Base-by-base conservation (phyloP, 2,113 vertebrate genomes). In the Orycteropus afer region DNA sequence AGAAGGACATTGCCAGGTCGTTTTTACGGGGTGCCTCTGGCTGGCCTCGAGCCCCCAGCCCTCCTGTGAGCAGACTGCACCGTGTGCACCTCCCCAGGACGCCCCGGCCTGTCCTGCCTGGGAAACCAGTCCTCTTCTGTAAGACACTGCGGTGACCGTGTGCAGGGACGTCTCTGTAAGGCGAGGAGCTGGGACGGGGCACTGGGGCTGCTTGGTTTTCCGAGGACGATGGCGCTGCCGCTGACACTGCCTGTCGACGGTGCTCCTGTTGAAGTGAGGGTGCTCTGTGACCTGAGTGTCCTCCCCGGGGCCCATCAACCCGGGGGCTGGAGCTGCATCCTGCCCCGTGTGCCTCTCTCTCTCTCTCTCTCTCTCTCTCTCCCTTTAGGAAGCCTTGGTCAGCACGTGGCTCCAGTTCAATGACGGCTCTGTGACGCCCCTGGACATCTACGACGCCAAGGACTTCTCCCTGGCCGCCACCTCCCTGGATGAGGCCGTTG, bases 401-500 rank as follows among this genome's bases (percentile, higher is more conserved):
- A 99, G 99, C 94, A 98, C 98, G 9, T 99, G 99, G 99, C 99
- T 99, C 42, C 99, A 99, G 98, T 99, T 99, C 98, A 99, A 99
- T 3, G 99, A 99, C 0, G 99, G 99, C 97, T 99, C 99, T 0
- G 98, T 99, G 79, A 99, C 99, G 0, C 99, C 99, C 0, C 98
- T 99, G 95, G 99, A 99, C 96, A 98, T 99, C 40, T 99, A 99
- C 10, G 98, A 99, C 96, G 34, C 98, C 1, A 98, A 99, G 90
- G 99, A 99, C 95, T 99, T 99, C 93, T 97, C 99, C 7, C 98
- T 99, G 57, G 98, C 99, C 0, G 99, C 99, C 49, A 98, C 98
- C 45, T 99, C 99, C 2, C 97, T 99, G 65, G 99, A 99, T 0
- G 99, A 99, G 65, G 98, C 98, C 0, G 97, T 99, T 0, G 98